These are phyloP conservation scores for Oasisia sp. DNA, from an alignment of 2,888 invertebrate genomes.

Conservation along the genomic window DNA sequence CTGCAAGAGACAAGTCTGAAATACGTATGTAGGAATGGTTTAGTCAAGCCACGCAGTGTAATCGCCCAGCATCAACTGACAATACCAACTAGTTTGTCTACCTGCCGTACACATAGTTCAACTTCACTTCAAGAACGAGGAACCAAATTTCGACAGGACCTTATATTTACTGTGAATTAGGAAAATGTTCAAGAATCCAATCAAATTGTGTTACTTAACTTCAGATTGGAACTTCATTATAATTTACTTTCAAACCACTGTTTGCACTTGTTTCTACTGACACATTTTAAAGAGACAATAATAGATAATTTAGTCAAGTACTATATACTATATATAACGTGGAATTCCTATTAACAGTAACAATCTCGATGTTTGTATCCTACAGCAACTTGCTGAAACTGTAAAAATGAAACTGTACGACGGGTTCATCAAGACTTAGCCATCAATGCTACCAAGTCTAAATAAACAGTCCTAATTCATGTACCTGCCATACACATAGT, in stretches of 20 bases:
- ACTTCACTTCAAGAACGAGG: background rate
- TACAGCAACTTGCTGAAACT: no score
- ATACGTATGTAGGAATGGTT: background rate
- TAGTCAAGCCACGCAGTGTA: background rate
- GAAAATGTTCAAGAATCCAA: no score
- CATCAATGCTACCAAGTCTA: background rate
- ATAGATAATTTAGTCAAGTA: no score
- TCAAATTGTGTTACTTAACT: no score
- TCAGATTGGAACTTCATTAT: no score
- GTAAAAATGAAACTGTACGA: background rate
- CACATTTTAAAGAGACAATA: no score
- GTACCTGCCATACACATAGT: background rate
- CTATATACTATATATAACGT: no score
- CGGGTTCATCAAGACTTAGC: background rate
- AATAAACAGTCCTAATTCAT: background rate
- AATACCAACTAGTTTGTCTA: background rate
- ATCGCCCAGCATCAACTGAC: background rate
- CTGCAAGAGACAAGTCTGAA: no score
- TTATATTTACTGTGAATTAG: background rate
- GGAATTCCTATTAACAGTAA: no score
- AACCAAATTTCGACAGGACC: slow-evolving; percentile 13
- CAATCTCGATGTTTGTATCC: no score
- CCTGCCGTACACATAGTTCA: slow-evolving; percentile 11
- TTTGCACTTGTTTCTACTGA: no score
- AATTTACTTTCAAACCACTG: no score